Evolutionary conservation across 2,797 vertebrate genomes (phyloP), one percentile per base, ranked within the genome.

Genomic region (Mus caroli): DNA sequence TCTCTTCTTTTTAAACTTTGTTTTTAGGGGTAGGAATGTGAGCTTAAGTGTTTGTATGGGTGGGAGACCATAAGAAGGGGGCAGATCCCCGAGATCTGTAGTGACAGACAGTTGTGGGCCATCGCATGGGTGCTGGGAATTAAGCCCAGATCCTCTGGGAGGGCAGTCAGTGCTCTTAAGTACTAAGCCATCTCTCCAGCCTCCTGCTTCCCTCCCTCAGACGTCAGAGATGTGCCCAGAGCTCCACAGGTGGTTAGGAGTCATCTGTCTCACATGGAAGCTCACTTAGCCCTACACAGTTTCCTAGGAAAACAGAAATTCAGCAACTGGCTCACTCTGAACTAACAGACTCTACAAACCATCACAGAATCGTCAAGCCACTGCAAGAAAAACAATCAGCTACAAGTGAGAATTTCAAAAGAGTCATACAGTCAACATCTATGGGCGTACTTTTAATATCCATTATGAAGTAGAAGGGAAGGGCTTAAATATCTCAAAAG

Each of bases 401-500:
- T 58, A 31, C 31, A 77, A 37, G 26, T 7, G 2, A 71, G 52
- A 83, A 76, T 82, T 87, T 89, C 37, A 84, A 82, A 91, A 15
- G 34, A 52, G 71, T 73, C 88, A 89, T 93, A 85, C 12, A 73
- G 78, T 67, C 69, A 94, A 82, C 6, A 75, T 6, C 77, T 52
- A 62, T 0, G 54, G 82, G 31, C 84, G 93, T 20, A 40, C 58
- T 54, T 91, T 95, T 89, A 89, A 87, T n/a, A 89, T 56, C 31
- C 67, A 94, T 20, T 82, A 73, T 75, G 43, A 69, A 89, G 78
- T 2, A 40, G 28, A 95, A 84, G 52, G 8, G 28, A 95, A 84
- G 52, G 8, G 85, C 20, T 43, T 90, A 94, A 19, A 94, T 88
- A 90, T 75, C 40, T 91, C 71, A 62, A 62, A 83, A 52, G 50